These are phyloP conservation scores for Tachyglossus aculeatus DNA, from an alignment of 2,797 vertebrate species.

Conservation along the genomic window DNA sequence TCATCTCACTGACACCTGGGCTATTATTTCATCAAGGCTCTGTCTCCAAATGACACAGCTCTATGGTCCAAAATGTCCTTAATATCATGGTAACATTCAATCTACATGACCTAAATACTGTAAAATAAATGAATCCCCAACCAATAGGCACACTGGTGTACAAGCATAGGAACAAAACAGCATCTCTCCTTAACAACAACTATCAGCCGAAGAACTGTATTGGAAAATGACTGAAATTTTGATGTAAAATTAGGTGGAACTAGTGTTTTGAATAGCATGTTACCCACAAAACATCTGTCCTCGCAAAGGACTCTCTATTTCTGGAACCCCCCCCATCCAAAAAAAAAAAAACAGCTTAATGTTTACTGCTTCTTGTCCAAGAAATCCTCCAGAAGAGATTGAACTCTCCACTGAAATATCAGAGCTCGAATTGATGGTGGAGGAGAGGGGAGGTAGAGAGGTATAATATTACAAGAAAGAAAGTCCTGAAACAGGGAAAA, in stretches of 20 bases:
- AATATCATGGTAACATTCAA: background rate
- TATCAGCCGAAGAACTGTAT: background rate
- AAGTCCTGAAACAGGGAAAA: too few relatives aligned
- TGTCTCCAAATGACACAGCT: background rate
- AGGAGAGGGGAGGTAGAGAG: too few relatives aligned
- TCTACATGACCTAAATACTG: background rate
- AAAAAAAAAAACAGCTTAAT: too few relatives aligned
- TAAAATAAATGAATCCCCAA: background rate
- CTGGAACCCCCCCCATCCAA: too few relatives aligned
- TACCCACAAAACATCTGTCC: too few relatives aligned
- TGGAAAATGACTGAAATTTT: background rate
- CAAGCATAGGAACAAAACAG: rapidly evolving
- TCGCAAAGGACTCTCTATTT: too few relatives aligned
- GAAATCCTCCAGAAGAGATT: too few relatives aligned
- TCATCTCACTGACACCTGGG: background rate
- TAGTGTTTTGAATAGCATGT: constrained; percentile 7
- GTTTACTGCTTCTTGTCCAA: too few relatives aligned
- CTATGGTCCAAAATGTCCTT: background rate
- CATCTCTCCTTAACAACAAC: background rate
- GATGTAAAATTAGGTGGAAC: background rate
- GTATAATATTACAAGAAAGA: too few relatives aligned
- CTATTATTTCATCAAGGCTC: background rate
- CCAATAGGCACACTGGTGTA: background rate
- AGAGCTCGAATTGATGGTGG: too few relatives aligned
- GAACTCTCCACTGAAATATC: too few relatives aligned